Conservation (phyloP, 2,797 vertebrate species). For the Gallinago solitaria region DNA sequence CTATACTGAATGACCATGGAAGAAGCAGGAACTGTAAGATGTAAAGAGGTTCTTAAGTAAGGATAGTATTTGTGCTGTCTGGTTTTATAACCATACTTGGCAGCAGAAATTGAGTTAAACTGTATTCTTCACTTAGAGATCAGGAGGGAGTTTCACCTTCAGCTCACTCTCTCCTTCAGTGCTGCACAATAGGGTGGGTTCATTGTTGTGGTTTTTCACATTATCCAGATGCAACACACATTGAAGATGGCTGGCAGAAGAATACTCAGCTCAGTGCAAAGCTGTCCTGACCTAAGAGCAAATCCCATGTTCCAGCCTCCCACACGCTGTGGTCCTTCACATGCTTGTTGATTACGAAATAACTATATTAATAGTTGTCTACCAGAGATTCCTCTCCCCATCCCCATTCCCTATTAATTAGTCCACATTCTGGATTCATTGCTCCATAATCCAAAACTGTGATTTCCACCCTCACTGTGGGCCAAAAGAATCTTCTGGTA, state of each 20-base stretch:
- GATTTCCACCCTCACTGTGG: not conserved
- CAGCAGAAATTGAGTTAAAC: not conserved
- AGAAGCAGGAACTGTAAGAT: not conserved
- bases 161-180: not conserved
- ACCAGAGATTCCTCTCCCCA: not conserved
- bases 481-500: not conserved
- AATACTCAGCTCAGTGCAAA: not conserved
- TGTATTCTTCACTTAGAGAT: not conserved
- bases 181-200: not conserved
- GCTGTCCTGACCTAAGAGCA: not conserved
- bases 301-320: constrained; percentile 36
- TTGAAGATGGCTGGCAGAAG: constrained; percentile 23
- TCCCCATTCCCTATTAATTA: not conserved
- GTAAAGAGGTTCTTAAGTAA: not conserved
- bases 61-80: not conserved
- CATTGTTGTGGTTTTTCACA: constrained; percentile 16
- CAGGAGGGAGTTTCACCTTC: not conserved
- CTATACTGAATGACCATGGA: not conserved
- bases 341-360: constrained; percentile 7
- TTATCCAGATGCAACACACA: not conserved
- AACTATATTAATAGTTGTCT: not conserved
- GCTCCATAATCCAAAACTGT: not conserved
- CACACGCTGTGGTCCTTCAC: not conserved
- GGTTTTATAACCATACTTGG: not conserved
- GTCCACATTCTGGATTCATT: not conserved